Conservation (phyloP, 2,113 vertebrate genomes). For the Odocoileus virginianus region DNA sequence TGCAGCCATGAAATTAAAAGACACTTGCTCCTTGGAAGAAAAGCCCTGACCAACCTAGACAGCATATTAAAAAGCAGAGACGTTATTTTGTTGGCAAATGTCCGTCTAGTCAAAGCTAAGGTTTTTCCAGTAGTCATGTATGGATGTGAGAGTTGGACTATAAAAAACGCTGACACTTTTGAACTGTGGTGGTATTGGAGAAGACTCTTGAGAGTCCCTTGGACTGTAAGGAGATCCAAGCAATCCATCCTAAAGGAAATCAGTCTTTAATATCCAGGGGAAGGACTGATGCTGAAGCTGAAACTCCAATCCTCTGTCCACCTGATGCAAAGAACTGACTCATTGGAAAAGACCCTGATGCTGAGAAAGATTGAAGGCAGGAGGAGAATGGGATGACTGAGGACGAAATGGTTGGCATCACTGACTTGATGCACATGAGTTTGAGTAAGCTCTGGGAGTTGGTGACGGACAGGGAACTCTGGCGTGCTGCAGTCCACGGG, state of each 20-base stretch:
- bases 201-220: neutral
- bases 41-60: neutral
- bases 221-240: neutral
- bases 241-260: neutral
- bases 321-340: neutral
- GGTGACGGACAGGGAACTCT: neutral
- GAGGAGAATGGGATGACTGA: neutral
- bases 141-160: neutral
- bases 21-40: neutral
- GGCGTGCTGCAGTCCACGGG: neutral
- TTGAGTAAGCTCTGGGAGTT: neutral
- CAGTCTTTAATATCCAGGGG: neutral
- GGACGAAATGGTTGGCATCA: neutral
- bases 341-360: neutral
- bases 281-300: neutral
- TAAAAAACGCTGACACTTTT: neutral
- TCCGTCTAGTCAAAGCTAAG: neutral
- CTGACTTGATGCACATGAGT: neutral
- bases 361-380: neutral
- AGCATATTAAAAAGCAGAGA: neutral
- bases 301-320: neutral
- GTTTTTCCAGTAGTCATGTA: neutral
- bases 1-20: neutral
- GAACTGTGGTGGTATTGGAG: neutral
- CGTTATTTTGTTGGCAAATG: neutral